phyloP scores from a whole-genome alignment of 2,113 vertebrate species.

The Peucedramus taeniatus region DNA sequence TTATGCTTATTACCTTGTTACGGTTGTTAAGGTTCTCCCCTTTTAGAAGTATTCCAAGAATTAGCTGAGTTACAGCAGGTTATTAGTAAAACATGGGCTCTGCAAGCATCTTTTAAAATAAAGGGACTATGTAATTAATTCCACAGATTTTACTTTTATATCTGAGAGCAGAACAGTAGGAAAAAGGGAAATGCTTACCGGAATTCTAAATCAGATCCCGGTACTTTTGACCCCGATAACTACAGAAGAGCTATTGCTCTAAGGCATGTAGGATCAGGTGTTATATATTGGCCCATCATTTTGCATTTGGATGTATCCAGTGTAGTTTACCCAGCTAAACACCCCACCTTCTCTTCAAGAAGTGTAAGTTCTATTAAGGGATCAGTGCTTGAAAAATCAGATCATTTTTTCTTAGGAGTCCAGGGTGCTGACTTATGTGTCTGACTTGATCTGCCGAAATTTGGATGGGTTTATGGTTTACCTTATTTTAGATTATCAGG shows the following conservation, averaged over 20 bases:
- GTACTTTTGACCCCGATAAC: background rate
- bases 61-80: background rate
- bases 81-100: background rate
- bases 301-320: background rate
- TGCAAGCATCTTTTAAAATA: background rate
- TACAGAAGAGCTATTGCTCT: background rate
- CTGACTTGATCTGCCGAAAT: background rate
- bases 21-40: background rate
- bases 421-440: background rate
- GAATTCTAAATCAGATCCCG: background rate
- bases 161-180: background rate
- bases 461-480: background rate
- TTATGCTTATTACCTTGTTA: background rate
- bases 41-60: background rate
- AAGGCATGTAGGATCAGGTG: background rate
- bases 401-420: background rate
- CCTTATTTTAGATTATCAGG: background rate
- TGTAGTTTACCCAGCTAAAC: background rate
- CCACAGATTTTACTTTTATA: background rate
- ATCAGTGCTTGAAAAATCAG: background rate
- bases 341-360: background rate
- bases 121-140: background rate
- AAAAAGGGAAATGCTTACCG: background rate
- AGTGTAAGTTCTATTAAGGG: background rate
- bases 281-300: background rate